Conservation (phyloP, 2,113 vertebrate genomes). For the Tenebrosternarchus preto region DNA sequence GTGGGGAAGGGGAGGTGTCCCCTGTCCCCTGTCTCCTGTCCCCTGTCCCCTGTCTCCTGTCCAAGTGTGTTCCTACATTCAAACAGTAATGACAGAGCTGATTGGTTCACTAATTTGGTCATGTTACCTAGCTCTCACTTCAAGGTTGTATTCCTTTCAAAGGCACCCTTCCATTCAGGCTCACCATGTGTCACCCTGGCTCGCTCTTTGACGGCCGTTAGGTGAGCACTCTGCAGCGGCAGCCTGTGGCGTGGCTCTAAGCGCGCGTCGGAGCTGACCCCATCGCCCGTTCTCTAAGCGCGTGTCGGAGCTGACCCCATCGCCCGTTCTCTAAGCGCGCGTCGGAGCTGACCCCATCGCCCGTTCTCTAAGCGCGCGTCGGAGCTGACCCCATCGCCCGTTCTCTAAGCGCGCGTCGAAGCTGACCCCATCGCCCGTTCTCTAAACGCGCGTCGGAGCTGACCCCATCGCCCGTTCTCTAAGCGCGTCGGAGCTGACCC, state of each 20-base stretch:
- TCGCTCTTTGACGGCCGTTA: not conserved
- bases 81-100: too few relatives aligned
- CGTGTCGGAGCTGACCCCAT: slow-evolving; percentile 14
- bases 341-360: too few relatives aligned
- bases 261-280: slow-evolving; percentile 38
- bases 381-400: too few relatives aligned
- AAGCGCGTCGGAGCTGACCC: slow-evolving; percentile 11
- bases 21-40: too few relatives aligned
- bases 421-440: slow-evolving; percentile 37
- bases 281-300: too few relatives aligned
- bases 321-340: slow-evolving; percentile 33
- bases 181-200: not conserved
- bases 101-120: too few relatives aligned
- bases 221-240: not conserved
- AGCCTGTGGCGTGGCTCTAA: slow-evolving; percentile 38
- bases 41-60: too few relatives aligned
- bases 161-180: too few relatives aligned
- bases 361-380: not conserved
- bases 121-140: too few relatives aligned
- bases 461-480: slow-evolving; percentile 25
- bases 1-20: not conserved
- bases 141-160: too few relatives aligned
- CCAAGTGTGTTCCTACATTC: not conserved
- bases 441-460: too few relatives aligned
- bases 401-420: slow-evolving; percentile 36